A percentile compares a stretch with the other conserved stretches of the same genome.
These are phyloP conservation scores for Eustalomyia histrio DNA, from an alignment of 2,888 invertebrate species.

Conservation along the genomic window DNA sequence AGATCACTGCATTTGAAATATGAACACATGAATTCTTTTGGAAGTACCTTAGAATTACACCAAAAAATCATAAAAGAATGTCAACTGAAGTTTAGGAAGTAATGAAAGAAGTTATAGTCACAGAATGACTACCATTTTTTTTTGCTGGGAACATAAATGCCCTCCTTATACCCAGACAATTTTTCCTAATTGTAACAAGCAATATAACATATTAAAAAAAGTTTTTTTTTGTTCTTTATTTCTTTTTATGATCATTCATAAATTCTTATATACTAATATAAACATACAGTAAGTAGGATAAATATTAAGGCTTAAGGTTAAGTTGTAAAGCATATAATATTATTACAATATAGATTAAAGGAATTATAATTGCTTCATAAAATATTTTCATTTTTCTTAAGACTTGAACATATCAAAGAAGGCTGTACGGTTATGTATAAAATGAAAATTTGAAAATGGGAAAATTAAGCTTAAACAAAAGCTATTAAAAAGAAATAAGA, in stretches of 20 bases:
- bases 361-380: slow-evolving; percentile 33
- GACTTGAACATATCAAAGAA: no score
- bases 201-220: slow-evolving; percentile 28
- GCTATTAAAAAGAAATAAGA: no score
- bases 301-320: slow-evolving; percentile 50
- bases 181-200: slow-evolving; percentile 49
- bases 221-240: slow-evolving; percentile 2
- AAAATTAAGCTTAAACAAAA: background rate
- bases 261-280: background rate
- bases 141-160: background rate
- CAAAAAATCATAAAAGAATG: no score
- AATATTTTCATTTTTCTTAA: slow-evolving; percentile 15
- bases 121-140: no score
- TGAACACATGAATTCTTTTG: no score
- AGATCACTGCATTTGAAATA: no score
- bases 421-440: no score
- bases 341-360: slow-evolving; percentile 44
- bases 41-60: no score
- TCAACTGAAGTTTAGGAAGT: no score
- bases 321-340: slow-evolving; percentile 44
- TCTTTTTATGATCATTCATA: slow-evolving; percentile 16
- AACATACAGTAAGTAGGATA: slow-evolving; percentile 33
- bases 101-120: no score
- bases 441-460: background rate
- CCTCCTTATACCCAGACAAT: background rate